Evolutionary conservation across 2,113 vertebrate genomes (phyloP), one percentile per base, ranked within the genome.

Genomic region (Equus quagga): DNA sequence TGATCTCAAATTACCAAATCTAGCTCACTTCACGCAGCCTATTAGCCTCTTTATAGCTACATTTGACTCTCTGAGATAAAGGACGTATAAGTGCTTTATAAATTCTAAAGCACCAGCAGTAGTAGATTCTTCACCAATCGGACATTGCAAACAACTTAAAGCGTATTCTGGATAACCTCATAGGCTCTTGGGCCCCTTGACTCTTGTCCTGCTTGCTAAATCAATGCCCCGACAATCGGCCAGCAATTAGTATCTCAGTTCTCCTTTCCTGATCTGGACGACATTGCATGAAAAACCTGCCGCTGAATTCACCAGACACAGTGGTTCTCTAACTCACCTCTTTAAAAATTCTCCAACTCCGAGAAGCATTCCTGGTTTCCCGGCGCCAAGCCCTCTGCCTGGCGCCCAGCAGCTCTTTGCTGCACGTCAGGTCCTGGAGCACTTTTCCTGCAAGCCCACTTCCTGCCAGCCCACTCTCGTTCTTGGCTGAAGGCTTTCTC

Each of bases 281-380:
- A 0, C 5, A 0, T 0, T 0, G 3, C 17, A 5, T 17, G 0
- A 9, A 18, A 33, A 1, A 15, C 18, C 21, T 1, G 18, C 78
- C 4, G 36, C 4, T 3, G 1, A 1, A 0, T 0, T 5, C 24
- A 1, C 51, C 0, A 0, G 0, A 8, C 5, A 0, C 41, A 0
- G 17, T 0, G 2, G 18, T 5, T 28, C 72, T 41, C 18, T 0
- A 1, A 36, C 5, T 31, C 13, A 0, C 3, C 24, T 24, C 18
- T 28, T 5, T 8, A 17, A 46, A 58, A 36, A 8, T 5, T 6
- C 26, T 23, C 41, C 21, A 8, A 46, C 31, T 31, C n/a, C 58
- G 49, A 51, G 36, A 36, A 41, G 60, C 44, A 24, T 3, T 0
- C 2, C 1, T 7, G 26, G 23, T n/a, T 44, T 18, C 21, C 62